Percentiles rank a stretch among this genome's conserved stretches.
Conservation (phyloP, 2,888 invertebrate species). For the Thelaira solivaga region DNA sequence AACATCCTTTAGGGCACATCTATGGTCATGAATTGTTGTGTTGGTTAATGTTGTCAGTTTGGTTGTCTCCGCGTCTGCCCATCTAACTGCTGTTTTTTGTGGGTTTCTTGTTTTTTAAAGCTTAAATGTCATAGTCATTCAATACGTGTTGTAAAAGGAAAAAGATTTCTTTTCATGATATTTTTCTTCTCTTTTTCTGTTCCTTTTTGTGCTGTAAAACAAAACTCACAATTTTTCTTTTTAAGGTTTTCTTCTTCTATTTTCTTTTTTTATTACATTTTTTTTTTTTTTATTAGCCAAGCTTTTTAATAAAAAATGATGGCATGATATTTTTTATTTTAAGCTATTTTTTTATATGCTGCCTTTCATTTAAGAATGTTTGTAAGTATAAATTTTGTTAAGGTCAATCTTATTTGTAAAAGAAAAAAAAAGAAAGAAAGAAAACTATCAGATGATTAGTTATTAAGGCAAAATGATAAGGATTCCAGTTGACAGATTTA, state of each 20-base stretch:
- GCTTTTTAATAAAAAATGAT: conserved; percentile 29
- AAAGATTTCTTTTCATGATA: conserved; percentile 8
- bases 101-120: conserved; percentile 40
- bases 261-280: conserved; percentile 8
- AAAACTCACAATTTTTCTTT: conserved; percentile 34
- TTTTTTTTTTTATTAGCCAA: conserved; percentile 9
- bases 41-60: conserved; percentile 23
- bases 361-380: conserved; percentile 1
- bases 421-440: no score
- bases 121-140: conserved; percentile 62
- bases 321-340: conserved; percentile 23
- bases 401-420: conserved; percentile 51
- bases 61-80: conserved; percentile 25
- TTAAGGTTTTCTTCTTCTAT: conserved; percentile 42
- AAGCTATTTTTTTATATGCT: not conserved
- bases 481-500: conserved; percentile 17
- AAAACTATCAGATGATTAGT: conserved; percentile 50
- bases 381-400: conserved; percentile 52
- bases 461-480: conserved; percentile 50
- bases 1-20: conserved; percentile 59
- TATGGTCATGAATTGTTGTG: conserved; percentile 63
- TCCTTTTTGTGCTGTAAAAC: not conserved
- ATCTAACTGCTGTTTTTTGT: conserved; percentile 2
- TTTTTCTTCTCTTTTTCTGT: conserved; percentile 6
- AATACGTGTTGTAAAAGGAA: conserved; percentile 56